Evolutionary conservation across 2,888 invertebrate species (phyloP).

Genomic region (Scaptomyza tumidula): DNA sequence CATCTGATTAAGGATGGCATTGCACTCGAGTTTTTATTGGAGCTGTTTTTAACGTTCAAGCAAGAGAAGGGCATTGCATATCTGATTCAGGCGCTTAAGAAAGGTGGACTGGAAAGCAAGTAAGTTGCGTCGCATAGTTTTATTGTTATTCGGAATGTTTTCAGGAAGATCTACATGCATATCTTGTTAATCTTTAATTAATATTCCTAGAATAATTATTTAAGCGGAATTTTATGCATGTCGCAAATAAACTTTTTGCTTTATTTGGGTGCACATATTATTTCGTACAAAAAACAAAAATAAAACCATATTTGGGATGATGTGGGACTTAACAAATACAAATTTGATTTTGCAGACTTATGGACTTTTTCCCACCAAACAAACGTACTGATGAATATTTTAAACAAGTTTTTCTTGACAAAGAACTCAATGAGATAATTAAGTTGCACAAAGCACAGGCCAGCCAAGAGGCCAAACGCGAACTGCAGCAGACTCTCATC

Average conservation of each 20-base stretch:
- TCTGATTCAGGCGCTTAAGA: constrained; percentile 94
- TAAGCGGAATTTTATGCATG: constrained; percentile 9
- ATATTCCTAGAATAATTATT: constrained; percentile 13
- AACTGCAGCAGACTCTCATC: constrained; percentile 91
- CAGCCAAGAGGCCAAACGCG: constrained; percentile 92
- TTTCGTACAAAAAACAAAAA: constrained; percentile 1
- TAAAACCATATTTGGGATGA: neutral
- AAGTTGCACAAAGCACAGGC: constrained; percentile 93
- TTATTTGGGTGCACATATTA: constrained; percentile 8
- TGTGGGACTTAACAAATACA: neutral
- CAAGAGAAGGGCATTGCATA: constrained; percentile 94
- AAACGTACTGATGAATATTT: constrained; percentile 96
- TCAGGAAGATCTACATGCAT: constrained; percentile 71
- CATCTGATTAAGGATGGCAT: constrained; percentile 97
- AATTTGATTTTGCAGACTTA: constrained; percentile 86
- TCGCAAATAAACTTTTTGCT: neutral
- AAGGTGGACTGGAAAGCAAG: constrained; percentile 91
- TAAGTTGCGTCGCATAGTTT: constrained; percentile 69
- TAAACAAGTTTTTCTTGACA: constrained; percentile 91
- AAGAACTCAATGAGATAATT: constrained; percentile 92
- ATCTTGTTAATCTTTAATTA: constrained; percentile 34
- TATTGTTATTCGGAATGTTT: constrained; percentile 53
- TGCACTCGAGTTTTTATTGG: constrained; percentile 96
- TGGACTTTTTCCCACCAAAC: constrained; percentile 97
- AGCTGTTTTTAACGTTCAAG: constrained; percentile 96